These are phyloP conservation scores for Paramormyrops hopkinsi DNA, from an alignment of 2,797 vertebrate genomes.

Conservation along the genomic window DNA sequence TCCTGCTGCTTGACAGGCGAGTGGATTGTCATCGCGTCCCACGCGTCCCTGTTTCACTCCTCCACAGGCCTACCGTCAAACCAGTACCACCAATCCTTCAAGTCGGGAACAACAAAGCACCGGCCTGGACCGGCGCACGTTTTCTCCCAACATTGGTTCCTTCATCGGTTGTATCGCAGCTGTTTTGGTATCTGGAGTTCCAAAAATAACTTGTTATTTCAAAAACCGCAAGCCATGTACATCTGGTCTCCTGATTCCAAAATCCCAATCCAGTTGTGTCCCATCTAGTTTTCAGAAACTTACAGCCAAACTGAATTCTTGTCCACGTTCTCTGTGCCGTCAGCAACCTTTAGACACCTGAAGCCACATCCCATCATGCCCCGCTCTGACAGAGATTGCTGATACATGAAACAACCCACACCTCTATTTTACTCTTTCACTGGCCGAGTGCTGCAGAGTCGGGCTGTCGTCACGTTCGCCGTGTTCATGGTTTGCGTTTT, in stretches of 20 bases:
- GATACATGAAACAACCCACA: neutral
- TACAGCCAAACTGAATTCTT: neutral
- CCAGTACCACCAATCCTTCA: neutral
- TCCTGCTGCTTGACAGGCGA: neutral
- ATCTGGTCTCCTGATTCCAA: neutral
- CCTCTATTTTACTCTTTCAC: neutral
- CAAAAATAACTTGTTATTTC: neutral
- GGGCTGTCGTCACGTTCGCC: neutral
- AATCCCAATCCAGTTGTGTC: neutral
- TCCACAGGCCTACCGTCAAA: neutral
- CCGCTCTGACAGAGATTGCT: neutral
- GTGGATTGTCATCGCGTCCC: neutral
- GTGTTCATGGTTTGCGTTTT: neutral
- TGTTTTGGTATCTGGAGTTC: neutral
- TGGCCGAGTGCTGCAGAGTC: neutral
- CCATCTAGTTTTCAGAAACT: neutral
- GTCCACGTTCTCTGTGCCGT: neutral
- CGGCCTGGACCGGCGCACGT: neutral
- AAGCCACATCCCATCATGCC: neutral
- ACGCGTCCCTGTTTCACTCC: neutral
- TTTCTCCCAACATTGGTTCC: neutral
- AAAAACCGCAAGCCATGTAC: neutral
- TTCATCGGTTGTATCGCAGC: neutral
- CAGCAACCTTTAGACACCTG: neutral
- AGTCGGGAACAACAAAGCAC: neutral